Evolutionary conservation across 2,113 vertebrate genomes (phyloP).

Genomic region (Beaufortia kweichowensis): DNA sequence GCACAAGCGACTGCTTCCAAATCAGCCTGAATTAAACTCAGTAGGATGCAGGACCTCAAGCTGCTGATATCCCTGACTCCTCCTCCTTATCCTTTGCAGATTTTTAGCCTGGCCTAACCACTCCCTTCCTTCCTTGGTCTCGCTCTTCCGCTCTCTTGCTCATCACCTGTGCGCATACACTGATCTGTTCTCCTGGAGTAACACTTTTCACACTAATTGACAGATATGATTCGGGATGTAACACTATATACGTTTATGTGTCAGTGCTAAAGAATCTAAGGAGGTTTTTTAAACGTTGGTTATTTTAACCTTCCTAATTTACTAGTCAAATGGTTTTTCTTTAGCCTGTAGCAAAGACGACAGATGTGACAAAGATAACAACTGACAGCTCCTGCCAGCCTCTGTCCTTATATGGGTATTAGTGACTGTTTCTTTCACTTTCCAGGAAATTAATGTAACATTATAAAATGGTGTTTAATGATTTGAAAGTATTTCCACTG

Average conservation of each 20-base stretch:
- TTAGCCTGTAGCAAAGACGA: constrained; percentile 33
- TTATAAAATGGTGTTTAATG: too few relatives aligned
- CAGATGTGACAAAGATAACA: constrained; percentile 5
- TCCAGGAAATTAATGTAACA: neutral
- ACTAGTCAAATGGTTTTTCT: constrained; percentile 35
- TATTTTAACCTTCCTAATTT: constrained; percentile 38
- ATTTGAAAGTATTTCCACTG: too few relatives aligned
- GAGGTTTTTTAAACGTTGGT: neutral
- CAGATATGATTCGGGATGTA: neutral
- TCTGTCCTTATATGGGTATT: constrained; percentile 63
- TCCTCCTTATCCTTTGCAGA: constrained; percentile 46
- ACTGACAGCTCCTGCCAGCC: constrained; percentile 55
- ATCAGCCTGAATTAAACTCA: constrained; percentile 75
- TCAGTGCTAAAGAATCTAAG: neutral
- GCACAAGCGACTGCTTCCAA: constrained; percentile 68
- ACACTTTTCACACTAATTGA: neutral
- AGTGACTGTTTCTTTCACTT: constrained; percentile 6
- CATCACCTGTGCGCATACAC: neutral
- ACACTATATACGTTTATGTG: constrained; percentile 33
- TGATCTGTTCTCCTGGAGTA: neutral
- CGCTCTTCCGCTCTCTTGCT: neutral
- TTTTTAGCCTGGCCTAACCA: neutral
- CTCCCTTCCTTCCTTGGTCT: neutral
- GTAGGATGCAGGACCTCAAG: constrained; percentile 78
- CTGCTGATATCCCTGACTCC: constrained; percentile 66